Evolutionary conservation across 1,140 invertebrate genomes (phyloP), one percentile per base, ranked within the genome.

Genomic region (Onthophagus taurus): DNA sequence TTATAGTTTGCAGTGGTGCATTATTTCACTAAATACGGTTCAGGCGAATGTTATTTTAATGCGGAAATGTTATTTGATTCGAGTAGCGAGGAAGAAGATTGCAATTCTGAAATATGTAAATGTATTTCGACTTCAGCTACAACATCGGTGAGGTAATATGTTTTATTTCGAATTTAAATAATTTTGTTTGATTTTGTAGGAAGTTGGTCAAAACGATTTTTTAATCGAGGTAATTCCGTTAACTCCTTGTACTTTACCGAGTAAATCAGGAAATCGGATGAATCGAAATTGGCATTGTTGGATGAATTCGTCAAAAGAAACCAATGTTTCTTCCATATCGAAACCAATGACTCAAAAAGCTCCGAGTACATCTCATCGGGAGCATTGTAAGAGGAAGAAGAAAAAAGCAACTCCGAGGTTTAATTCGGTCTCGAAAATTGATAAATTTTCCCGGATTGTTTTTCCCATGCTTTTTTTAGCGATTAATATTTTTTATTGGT

Each of bases 1-100:
- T 61, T 58, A 34, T 55, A 83, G 72, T 92, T 90, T 63, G 87
- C 86, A 4, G 75, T 88, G 4, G 88, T 92, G 0, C 88, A 92
- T 59, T 89, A 88, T 57, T 91, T 86, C 63, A 92, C 88, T 3
- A 92, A 91, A 64, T 82, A 87, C 50, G 86, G 87, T 9, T 89
- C 83, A 7, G 88, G 87, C 0, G 88, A 91, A 59, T 81, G 83
- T 54, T 87, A 86, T 61, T 85, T 85, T 54, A 76, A 75, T 39
- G 70, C 73, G 7, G 81, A 83, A 51, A 58, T 77, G 8, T 76
- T 72, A 44, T 71, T 72, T 8, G 74, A 77, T 31, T 71, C 72
- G 1, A 72, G 71, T n/a, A 71, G 69, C 36, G 71, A 71, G 20
- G 76, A 78, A 13, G 75, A 77, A 17, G 63, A 64, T 16, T 67